Base-by-base conservation (phyloP, 2,113 vertebrate genomes). In the Struthio camelus region DNA sequence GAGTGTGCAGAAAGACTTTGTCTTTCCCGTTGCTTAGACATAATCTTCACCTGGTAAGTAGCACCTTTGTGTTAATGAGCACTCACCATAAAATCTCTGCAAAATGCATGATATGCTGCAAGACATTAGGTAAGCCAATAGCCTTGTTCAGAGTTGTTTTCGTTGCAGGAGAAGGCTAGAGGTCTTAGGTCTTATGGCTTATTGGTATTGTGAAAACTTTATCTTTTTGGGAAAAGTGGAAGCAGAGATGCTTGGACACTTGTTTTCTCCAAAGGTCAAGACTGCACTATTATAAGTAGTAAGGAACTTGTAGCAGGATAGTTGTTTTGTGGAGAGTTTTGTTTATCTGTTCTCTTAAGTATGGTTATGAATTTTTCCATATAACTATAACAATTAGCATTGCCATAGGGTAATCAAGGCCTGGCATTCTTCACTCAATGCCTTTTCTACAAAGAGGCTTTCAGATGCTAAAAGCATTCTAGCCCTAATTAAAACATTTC, bases 301-400 rank as follows among this genome's bases (percentile, higher is more conserved):
- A 56, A 61, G 78, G 80, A 23, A 12, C 34, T 87, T 91, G 18
- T 22, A 67, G 64, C 15, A 67, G 70, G 81, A 89, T 11, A 85
- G 28, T n/a, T 97, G 82, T 76, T 94, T 94, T 96, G 53, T 73
- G 76, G 56, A 90, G 94, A 95, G 34, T 12, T 65, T 87, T 85
- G 24, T 80, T 95, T 88, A 77, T 82, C 93, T 95, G 23, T 94
- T 95, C 92, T 83, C 51, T 2, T 88, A 94, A 93, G 62, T 91
- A 58, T 80, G 86, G 73, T 95, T 90, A 85, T 85, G 85, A 93
- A 91, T 89, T 83, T 94, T 90, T 89, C 90, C 85, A 70, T 61
- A 69, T 42, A 81, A 92, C 71, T 78, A 6, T 75, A 84, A 77
- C 72, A 93, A 46, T 65, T 86, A 38, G 85, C 80, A 83, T 95